Percentiles rank a stretch among this genome's conserved stretches.
phyloP scores from a whole-genome alignment of 2,888 invertebrate genomes.

The Camptogramma bilineatum region DNA sequence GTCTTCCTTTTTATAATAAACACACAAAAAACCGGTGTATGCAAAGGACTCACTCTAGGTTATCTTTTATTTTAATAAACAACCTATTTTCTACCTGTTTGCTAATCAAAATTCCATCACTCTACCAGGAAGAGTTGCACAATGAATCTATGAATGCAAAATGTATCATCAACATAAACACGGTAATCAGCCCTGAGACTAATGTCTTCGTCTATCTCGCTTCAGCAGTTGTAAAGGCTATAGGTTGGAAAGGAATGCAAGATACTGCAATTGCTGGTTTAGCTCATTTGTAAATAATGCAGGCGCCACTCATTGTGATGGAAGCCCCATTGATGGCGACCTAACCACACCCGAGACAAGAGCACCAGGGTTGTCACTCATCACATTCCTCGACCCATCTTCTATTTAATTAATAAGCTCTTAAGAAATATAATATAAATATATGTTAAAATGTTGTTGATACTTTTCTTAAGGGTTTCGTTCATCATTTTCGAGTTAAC shows the following conservation, averaged over 20 bases:
- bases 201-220: constrained; percentile 22
- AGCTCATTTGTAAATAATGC: constrained; percentile 75
- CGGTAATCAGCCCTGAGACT: constrained; percentile 23
- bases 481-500: too few species aligned
- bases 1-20: too few species aligned
- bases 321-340: constrained; percentile 65
- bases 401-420: not conserved
- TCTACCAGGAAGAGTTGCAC: constrained; percentile 25
- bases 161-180: constrained; percentile 29
- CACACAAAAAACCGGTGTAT: too few species aligned
- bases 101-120: constrained; percentile 14
- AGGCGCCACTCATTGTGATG: constrained; percentile 83
- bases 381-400: not conserved
- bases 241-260: constrained; percentile 22
- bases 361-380: constrained; percentile 60
- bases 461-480: too few species aligned
- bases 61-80: not conserved
- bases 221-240: constrained; percentile 5
- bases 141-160: constrained; percentile 28
- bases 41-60: too few species aligned
- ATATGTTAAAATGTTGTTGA: too few species aligned
- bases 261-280: constrained; percentile 30
- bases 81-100: not conserved
- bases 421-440: too few species aligned
- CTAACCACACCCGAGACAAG: constrained; percentile 60